Evolutionary conservation across 2,797 vertebrate genomes (phyloP).

Genomic region (Girardinus metallicus): DNA sequence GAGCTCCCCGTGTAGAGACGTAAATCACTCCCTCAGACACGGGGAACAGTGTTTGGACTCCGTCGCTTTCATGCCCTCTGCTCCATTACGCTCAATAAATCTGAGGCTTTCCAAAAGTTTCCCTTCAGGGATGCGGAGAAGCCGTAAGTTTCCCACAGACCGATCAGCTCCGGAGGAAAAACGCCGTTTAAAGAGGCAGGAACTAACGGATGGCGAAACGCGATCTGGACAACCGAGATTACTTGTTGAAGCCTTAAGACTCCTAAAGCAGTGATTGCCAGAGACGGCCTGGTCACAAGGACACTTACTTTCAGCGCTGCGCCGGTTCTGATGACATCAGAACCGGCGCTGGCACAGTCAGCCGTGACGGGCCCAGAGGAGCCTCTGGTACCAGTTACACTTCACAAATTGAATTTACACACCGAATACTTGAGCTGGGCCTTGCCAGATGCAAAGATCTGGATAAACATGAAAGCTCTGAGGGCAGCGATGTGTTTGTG

Average conservation of each 20-base stretch:
- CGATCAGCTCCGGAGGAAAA: neutral
- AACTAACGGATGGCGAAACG: neutral
- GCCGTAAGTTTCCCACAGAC: neutral
- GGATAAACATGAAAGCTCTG: conserved; percentile 77
- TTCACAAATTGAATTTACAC: conserved; percentile 72
- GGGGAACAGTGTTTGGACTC: conserved; percentile 25
- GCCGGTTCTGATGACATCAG: conserved; percentile 61
- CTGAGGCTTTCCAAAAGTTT: conserved; percentile 45
- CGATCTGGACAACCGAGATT: neutral
- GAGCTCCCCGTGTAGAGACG: conserved; percentile 1
- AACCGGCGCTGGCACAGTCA: conserved; percentile 53
- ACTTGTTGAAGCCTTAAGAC: neutral
- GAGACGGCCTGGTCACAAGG: conserved; percentile 9
- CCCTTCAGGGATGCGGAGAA: neutral
- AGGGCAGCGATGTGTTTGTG: conserved; percentile 66
- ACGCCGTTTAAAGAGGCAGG: neutral
- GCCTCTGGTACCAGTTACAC: conserved; percentile 69
- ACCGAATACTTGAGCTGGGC: conserved; percentile 65
- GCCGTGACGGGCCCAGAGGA: conserved; percentile 52
- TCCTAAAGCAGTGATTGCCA: conserved; percentile 1
- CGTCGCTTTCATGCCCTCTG: conserved; percentile 31
- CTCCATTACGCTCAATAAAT: conserved; percentile 38
- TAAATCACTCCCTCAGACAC: conserved; percentile 32
- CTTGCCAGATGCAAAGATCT: conserved; percentile 74
- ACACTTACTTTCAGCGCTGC: conserved; percentile 49